Base-by-base conservation (phyloP, 2,113 vertebrate genomes). In the Seriola dumerili region DNA sequence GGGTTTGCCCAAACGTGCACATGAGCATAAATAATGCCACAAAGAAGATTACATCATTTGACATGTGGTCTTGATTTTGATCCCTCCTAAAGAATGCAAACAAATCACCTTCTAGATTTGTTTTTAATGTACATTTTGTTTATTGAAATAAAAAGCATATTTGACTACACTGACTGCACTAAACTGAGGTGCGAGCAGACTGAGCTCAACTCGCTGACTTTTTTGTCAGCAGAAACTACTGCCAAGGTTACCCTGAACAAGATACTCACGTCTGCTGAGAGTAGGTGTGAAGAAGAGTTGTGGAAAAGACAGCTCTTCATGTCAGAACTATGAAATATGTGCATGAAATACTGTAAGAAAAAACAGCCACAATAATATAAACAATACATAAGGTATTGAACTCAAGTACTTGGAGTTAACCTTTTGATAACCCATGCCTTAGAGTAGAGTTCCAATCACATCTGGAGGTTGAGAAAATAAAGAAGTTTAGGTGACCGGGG, bases 211-310 rank as follows among this genome's bases (percentile, higher is more conserved):
- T 61, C 21, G 14, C 34, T 19, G 38, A 69, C 19, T 63, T 32
- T 40, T 14, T n/a, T 21, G 12, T n/a, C 17, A 42, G 21, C 16
- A 73, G 4, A 63, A 52, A 65, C n/a, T 57, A 12, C 38, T 66
- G 66, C 65, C 29, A 65, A 73, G 46, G 73, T 2, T 25, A 62
- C 83, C 67, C 73, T 34, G 19, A 78, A 77, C 52, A 66, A 73
- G 59, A 78, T 9, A 25, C 48, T 36, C 17, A 50, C 48, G 63
- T 59, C 44, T 72, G 62, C 58, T 69, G 29, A 29, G 69, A 67
- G 67, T 42, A 58, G 13, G 63, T 17, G 65, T 52, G 62, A 80
- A 52, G 42, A 38, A 36, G 52, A 64, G 55, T 5, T 63, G 68
- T 38, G 72, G 73, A 74, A 75, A 69, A 74, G 62, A 5, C 19